A percentile compares a stretch with the other conserved stretches of the same genome.
Conservation (phyloP, 2,113 vertebrate species). For the Hemiscyllium ocellatum region DNA sequence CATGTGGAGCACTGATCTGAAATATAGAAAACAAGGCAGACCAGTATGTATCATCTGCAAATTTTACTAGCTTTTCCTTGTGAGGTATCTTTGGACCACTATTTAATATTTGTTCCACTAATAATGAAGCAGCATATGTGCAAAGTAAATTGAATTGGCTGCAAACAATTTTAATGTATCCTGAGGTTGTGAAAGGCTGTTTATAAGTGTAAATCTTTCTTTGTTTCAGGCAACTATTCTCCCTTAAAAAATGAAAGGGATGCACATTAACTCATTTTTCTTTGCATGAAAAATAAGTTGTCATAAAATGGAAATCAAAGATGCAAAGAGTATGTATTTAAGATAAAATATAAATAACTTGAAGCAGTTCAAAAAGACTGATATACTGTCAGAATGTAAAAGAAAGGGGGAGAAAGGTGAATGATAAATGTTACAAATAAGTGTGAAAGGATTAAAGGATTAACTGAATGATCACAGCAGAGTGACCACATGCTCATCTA, state of each 20-base stretch:
- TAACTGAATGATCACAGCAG: slow-evolving; percentile 22
- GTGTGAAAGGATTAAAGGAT: slow-evolving; percentile 33
- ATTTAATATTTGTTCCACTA: not conserved
- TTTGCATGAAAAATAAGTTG: not conserved
- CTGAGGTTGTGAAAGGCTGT: not conserved
- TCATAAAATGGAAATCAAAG: not conserved
- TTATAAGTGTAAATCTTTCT: not conserved
- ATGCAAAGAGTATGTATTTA: not conserved
- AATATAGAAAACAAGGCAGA: no score
- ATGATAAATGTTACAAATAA: slow-evolving; percentile 12
- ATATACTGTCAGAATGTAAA: not conserved
- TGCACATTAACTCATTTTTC: not conserved
- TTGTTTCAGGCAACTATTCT: not conserved
- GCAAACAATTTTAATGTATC: not conserved
- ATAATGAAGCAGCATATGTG: not conserved
- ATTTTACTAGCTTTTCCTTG: no score
- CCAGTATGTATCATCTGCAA: no score
- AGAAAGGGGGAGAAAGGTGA: not conserved
- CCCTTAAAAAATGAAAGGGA: not conserved
- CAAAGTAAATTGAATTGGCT: not conserved
- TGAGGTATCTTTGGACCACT: not conserved
- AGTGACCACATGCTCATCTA: slow-evolving; percentile 16
- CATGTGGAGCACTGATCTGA: no score
- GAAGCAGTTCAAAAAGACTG: not conserved
- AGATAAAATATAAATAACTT: no score